These are phyloP conservation scores for Sula dactylatra DNA, from an alignment of 2,113 vertebrate species.

Conservation along the genomic window DNA sequence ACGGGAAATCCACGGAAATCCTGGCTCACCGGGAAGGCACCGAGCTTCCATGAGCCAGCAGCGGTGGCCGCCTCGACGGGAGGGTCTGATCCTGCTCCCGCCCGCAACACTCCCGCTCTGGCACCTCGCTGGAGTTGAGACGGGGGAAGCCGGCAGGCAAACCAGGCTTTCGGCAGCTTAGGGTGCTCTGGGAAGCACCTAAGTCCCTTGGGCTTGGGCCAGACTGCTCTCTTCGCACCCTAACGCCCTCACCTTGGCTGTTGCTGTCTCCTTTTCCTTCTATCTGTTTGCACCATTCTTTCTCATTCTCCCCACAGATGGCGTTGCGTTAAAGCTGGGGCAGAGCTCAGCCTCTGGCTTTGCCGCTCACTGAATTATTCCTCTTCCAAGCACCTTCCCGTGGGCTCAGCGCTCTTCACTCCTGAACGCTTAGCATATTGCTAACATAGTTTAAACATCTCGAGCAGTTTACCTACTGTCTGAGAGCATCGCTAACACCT, in stretches of 20 bases:
- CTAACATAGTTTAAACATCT: conserved; percentile 19
- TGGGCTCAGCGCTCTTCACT: conserved; percentile 3
- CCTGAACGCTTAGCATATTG: neutral
- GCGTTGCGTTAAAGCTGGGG: neutral
- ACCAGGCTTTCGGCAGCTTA: neutral
- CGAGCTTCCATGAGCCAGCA: neutral
- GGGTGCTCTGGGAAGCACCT: neutral
- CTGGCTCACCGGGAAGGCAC: neutral
- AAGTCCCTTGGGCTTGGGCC: neutral
- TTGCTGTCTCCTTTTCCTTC: neutral
- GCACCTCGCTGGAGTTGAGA: accelerated
- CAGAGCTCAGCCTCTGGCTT: neutral
- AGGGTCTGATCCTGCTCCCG: neutral
- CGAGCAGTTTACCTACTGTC: neutral
- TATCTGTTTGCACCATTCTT: accelerated
- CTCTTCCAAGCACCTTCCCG: neutral
- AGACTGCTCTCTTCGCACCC: neutral
- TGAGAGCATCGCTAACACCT: conserved; percentile 24
- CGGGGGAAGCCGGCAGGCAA: neutral
- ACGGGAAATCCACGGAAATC: neutral
- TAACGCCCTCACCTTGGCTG: neutral
- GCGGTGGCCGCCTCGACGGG: neutral
- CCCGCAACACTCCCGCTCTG: accelerated
- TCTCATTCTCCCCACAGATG: neutral
- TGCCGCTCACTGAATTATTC: neutral